These are phyloP conservation scores for Drosophila pandora DNA, from an alignment of 1,140 invertebrate species.

Conservation along the genomic window DNA sequence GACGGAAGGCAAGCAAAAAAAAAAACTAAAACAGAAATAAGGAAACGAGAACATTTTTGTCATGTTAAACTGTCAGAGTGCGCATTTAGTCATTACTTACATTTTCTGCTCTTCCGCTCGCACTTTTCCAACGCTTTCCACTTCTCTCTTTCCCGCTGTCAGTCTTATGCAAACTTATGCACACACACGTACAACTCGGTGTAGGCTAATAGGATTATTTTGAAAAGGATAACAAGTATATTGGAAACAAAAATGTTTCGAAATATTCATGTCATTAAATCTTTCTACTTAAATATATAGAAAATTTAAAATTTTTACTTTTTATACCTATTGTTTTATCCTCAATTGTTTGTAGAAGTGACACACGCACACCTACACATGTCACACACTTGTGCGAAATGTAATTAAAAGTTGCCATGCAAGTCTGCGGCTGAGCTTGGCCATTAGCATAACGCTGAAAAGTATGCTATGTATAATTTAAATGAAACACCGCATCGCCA, in stretches of 20 bases:
- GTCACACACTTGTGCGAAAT: conserved; percentile 64
- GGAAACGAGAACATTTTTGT: conserved; percentile 77
- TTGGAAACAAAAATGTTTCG: not conserved
- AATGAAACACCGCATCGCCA: conserved; percentile 60
- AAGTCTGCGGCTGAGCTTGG: conserved; percentile 70
- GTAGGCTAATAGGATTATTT: not conserved
- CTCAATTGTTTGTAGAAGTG: not conserved
- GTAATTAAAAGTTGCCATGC: conserved; percentile 79
- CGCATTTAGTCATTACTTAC: conserved; percentile 82
- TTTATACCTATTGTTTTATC: not conserved
- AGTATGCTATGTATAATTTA: conserved; percentile 69
- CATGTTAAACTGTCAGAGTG: conserved; percentile 81
- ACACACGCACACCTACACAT: conserved; percentile 38
- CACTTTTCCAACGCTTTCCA: conserved; percentile 13
- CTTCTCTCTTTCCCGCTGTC: conserved; percentile 36
- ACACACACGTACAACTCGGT: not conserved
- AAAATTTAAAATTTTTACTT: not conserved
- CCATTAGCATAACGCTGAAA: conserved; percentile 70
- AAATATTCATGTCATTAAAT: not conserved
- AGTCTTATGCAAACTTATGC: conserved; percentile 58
- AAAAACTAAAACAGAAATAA: conserved; percentile 53
- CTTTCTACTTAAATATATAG: too few species aligned
- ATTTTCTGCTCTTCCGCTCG: conserved; percentile 46
- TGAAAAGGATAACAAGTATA: not conserved
- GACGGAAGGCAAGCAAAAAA: conserved; percentile 28